Percentiles rank a stretch among this genome's conserved stretches.
Conservation (phyloP, 2,113 vertebrate genomes). For the Sorex fumeus region DNA sequence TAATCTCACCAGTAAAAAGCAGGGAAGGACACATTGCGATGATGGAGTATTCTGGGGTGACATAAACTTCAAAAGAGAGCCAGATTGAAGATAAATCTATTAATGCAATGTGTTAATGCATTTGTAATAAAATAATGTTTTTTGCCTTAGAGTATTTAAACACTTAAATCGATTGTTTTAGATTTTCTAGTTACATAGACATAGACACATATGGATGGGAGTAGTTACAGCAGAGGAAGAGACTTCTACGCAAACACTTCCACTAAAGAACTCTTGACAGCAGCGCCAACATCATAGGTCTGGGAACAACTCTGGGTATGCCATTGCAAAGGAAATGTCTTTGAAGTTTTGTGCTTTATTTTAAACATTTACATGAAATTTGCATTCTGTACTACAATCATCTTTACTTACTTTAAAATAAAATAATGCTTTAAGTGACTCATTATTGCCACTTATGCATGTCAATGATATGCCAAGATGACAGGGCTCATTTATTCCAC, state of each 20-base stretch:
- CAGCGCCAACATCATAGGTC: background rate
- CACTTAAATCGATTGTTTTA: slow-evolving; percentile 22
- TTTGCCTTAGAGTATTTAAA: slow-evolving; percentile 26
- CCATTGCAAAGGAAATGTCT: background rate
- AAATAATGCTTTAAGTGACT: slow-evolving; percentile 13
- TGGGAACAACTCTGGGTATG: background rate
- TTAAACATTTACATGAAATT: slow-evolving; percentile 39
- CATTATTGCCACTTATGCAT: background rate
- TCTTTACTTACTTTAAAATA: slow-evolving; percentile 37
- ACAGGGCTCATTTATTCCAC: background rate
- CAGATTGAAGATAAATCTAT: background rate
- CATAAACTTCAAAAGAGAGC: background rate
- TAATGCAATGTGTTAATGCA: background rate
- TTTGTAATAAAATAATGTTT: background rate
- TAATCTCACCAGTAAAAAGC: background rate
- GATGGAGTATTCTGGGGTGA: background rate
- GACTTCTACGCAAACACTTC: background rate
- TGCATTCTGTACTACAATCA: background rate
- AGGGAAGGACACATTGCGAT: background rate
- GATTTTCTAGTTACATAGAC: background rate
- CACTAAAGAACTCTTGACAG: background rate
- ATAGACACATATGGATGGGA: background rate
- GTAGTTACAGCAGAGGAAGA: background rate
- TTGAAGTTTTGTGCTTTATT: slow-evolving; percentile 32
- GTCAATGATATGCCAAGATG: background rate